phyloP scores from a whole-genome alignment of 1,140 invertebrate species.

The Steinernema feltiae region DNA sequence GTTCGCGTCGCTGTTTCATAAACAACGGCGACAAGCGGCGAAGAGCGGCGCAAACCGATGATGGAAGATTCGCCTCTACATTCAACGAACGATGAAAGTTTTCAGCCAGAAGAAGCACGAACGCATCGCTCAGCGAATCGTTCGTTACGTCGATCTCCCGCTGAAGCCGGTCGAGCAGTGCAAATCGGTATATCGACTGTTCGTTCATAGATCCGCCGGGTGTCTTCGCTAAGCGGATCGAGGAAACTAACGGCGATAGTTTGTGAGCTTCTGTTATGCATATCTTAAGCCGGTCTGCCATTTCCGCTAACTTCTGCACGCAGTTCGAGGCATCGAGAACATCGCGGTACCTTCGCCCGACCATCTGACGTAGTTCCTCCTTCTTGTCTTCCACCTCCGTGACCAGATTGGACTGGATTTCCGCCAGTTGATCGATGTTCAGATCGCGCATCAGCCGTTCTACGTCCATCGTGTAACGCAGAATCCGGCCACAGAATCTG shows the following conservation, averaged over 20 bases:
- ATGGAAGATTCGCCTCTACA: neutral
- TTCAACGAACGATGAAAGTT: slow-evolving; percentile 19
- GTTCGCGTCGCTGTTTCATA: neutral
- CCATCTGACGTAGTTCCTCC: slow-evolving; percentile 59
- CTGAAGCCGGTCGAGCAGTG: slow-evolving; percentile 23
- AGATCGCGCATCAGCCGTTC: slow-evolving; percentile 52
- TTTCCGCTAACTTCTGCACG: slow-evolving; percentile 32
- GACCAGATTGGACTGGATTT: slow-evolving; percentile 46
- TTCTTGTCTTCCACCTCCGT: slow-evolving; percentile 61
- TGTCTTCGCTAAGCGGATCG: neutral
- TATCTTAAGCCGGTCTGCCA: slow-evolving; percentile 4
- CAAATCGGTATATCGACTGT: slow-evolving; percentile 19
- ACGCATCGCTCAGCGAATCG: slow-evolving; percentile 26
- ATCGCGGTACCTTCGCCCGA: slow-evolving; percentile 58
- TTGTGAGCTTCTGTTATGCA: neutral
- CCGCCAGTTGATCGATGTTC: slow-evolving; percentile 51
- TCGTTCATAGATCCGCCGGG: neutral
- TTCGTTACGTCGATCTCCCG: slow-evolving; percentile 10
- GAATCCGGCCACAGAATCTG: neutral
- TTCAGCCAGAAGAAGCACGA: slow-evolving; percentile 27
- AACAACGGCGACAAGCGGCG: neutral
- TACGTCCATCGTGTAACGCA: slow-evolving; percentile 41
- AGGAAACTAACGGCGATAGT: slow-evolving; percentile 12
- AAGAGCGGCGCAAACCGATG: neutral
- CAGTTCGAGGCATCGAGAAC: slow-evolving; percentile 59